Evolutionary conservation across 2,888 invertebrate genomes (phyloP), one percentile per base, ranked within the genome.

Genomic region (Scrobipalpa atriplicella): DNA sequence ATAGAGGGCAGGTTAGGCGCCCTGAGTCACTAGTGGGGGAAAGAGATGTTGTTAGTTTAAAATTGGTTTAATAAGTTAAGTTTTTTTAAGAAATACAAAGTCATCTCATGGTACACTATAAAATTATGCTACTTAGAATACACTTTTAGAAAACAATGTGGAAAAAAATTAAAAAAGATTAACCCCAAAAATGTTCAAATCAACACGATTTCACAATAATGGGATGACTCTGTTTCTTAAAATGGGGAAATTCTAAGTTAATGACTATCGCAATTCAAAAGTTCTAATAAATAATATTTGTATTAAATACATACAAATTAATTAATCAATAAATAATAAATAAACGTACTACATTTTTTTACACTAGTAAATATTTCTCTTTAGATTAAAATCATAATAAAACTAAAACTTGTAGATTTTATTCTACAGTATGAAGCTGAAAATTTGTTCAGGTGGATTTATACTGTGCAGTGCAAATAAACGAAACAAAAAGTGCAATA

Each of bases 1-100:
- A 98, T 67, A 97, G 93, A 13, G 97, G 97, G 83, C 97, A 98
- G n/a, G 96, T 95, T 72, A 97, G 84, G 64, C 96, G 94, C 52
- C 96, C 97, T 69, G 95, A 94, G 83, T 96, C 96, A 82, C 97
- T 96, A 83, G 29, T 62, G 67, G 68, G 18, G 39, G 29, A 9
- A 36, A 16, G n/a, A n/a, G 7, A 7, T n/a, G n/a, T 51, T 51
- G 41, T 41, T 5, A 36, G 52, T 47, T 47, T 3, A 5, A n/a
- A 1, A 43, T 3, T 47, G 7, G 47, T 1, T n/a, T 47, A 16
- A 47, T n/a, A n/a, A 8, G 47, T 47, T n/a, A 43, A 43, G n/a
- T 43, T 47, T n/a, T 6, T 47, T 47, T n/a, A 47, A 29, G 29
- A 5, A 29, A 29, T 5, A 2, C 5, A 29, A 5, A 29, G 29